phyloP scores from a whole-genome alignment of 2,888 invertebrate genomes.

The Apodemia duryi region DNA sequence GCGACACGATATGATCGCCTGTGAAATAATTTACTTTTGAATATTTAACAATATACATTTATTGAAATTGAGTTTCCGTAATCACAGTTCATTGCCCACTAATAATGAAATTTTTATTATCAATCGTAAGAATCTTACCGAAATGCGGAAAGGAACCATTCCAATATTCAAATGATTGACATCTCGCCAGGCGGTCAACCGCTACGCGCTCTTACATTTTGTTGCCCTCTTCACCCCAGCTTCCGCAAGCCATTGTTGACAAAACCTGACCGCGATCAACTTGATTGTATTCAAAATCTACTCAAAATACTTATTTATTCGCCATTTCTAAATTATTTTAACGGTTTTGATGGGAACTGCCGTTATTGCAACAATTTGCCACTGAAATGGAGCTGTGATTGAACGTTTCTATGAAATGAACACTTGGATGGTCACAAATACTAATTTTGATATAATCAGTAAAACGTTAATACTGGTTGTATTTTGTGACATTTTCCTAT shows the following conservation, averaged over 20 bases:
- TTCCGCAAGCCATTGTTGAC: slow-evolving; percentile 54
- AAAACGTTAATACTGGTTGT: background rate
- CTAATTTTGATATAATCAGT: slow-evolving; percentile 13
- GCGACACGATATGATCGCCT: slow-evolving; percentile 45
- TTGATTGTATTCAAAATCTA: slow-evolving; percentile 60
- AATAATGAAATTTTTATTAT: slow-evolving; percentile 62
- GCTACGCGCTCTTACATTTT: slow-evolving; percentile 35
- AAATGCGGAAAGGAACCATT: slow-evolving; percentile 64
- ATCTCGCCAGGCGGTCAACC: slow-evolving; percentile 73
- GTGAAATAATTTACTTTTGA: slow-evolving; percentile 40
- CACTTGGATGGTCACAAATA: slow-evolving; percentile 10
- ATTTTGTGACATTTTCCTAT: background rate
- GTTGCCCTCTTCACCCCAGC: slow-evolving; percentile 46
- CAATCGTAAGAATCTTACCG: slow-evolving; percentile 56
- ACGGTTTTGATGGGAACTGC: slow-evolving; percentile 55
- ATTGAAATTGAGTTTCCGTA: slow-evolving; percentile 48
- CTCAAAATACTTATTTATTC: slow-evolving; percentile 51
- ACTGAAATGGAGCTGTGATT: slow-evolving; percentile 4
- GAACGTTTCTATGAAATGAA: slow-evolving; percentile 3
- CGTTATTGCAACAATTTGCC: slow-evolving; percentile 40
- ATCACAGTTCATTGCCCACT: slow-evolving; percentile 63
- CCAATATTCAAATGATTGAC: slow-evolving; percentile 77
- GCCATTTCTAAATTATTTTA: slow-evolving; percentile 41
- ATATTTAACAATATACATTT: slow-evolving; percentile 38
- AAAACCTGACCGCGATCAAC: slow-evolving; percentile 62